Conservation (phyloP, 2,113 vertebrate genomes). For the Otolemur garnettii region DNA sequence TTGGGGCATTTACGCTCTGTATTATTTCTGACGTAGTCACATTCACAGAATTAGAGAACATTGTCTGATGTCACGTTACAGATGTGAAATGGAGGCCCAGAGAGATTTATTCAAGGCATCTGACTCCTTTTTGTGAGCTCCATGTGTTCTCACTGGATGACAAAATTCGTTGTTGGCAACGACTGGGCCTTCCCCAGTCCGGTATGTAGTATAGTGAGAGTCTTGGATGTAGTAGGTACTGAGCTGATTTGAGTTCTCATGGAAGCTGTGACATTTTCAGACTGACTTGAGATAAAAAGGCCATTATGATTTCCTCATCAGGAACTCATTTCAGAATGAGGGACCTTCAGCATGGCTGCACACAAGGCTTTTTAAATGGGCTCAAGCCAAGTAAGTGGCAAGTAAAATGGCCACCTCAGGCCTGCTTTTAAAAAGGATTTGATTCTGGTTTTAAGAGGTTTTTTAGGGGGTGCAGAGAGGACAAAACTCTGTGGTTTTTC, state of each 20-base stretch:
- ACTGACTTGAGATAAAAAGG: conserved; percentile 35
- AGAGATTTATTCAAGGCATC: not conserved
- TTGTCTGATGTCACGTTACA: not conserved
- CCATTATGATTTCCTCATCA: conserved; percentile 18
- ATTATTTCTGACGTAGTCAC: not conserved
- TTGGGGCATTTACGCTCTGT: not conserved
- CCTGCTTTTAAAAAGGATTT: conserved; percentile 55
- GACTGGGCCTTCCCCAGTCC: not conserved
- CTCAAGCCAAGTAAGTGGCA: not conserved
- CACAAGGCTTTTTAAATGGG: conserved; percentile 14
- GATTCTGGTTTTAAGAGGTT: conserved; percentile 26
- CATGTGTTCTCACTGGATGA: not conserved
- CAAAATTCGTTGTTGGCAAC: not conserved
- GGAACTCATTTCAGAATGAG: conserved; percentile 40
- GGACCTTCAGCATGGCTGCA: not conserved
- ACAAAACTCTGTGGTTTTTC: not conserved
- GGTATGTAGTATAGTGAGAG: not conserved
- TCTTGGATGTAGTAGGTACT: not conserved
- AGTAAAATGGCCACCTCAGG: conserved; percentile 37
- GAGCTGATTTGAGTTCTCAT: conserved; percentile 22
- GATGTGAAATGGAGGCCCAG: not conserved
- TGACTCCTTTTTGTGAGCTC: not conserved
- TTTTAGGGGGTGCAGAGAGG: not conserved
- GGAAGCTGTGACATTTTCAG: conserved; percentile 13
- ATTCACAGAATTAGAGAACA: conserved; percentile 27